A percentile compares a stretch with the other conserved stretches of the same genome.
Evolutionary conservation across 1,140 invertebrate species (phyloP).

Genomic region (Scaptomyza hsui): DNA sequence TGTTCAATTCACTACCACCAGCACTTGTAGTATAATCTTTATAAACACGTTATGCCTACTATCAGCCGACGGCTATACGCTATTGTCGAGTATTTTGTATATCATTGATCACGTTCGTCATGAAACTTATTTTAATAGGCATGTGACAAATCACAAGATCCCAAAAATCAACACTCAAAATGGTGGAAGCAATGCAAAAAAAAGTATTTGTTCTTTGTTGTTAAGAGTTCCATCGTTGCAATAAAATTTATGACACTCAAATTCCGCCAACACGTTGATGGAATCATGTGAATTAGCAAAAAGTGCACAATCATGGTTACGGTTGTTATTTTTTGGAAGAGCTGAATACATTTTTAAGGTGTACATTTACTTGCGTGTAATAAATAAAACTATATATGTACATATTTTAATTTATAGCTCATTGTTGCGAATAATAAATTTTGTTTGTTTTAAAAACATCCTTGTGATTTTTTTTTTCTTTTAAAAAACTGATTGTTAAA

Average conservation of each 20-base stretch:
- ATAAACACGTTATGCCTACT: constrained; percentile 1
- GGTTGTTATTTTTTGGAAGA: constrained; percentile 18
- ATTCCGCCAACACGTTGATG: not conserved
- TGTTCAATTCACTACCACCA: not conserved
- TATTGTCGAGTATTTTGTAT: constrained; percentile 10
- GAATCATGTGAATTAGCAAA: constrained; percentile 21
- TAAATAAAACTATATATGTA: too few relatives aligned
- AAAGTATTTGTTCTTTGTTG: constrained; percentile 19
- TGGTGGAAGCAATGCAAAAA: constrained; percentile 6
- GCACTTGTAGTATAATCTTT: not conserved
- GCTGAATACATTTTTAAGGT: not conserved
- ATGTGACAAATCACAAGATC: constrained; percentile 1
- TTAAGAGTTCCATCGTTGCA: constrained; percentile 2
- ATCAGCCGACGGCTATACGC: not conserved
- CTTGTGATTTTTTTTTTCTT: too few relatives aligned
- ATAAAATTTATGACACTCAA: constrained; percentile 25
- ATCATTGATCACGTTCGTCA: constrained; percentile 41
- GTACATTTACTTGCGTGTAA: too few relatives aligned
- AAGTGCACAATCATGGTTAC: constrained; percentile 38
- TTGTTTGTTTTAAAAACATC: too few relatives aligned
- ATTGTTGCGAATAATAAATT: too few relatives aligned
- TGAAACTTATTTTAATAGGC: constrained; percentile 15
- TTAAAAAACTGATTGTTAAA: too few relatives aligned
- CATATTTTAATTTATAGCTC: too few relatives aligned
- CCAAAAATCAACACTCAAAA: constrained; percentile 3